Evolutionary conservation across 1,140 invertebrate genomes (phyloP), one percentile per base, ranked within the genome.

Genomic region (Sweltsa coloradensis): DNA sequence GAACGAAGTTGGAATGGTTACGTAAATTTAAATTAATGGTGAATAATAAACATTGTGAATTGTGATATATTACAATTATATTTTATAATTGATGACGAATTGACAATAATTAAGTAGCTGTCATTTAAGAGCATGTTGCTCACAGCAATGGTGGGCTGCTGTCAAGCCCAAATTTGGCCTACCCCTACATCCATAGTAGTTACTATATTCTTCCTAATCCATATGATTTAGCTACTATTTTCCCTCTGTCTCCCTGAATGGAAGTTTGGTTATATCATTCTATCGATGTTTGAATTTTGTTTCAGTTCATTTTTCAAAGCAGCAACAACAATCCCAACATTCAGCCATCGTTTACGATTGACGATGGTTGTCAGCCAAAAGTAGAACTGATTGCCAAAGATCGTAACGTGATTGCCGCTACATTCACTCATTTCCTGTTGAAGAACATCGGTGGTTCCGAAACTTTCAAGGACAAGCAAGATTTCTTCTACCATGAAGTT

Each of bases 381-480:
- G 78, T 94, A 18, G 81, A 85, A 64, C 66, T 95, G 50, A 76
- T 80, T 47, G 83, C 84, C 9, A 78, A 81, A 51, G 85, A 93
- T 64, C 72, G 88, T 2, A 89, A 91, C 66, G 81, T 93, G 18
- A 87, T 96, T 50, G 89, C 88, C 3, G 90, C 91, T 34, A 89
- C 89, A 5, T 95, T 93, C 64, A 89, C 89, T 1, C 81, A 90
- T 58, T 91, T 92, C 63, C 72, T 95, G 34, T 65, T 94, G n/a
- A 90, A 90, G 68, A 94, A 94, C 69, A 93, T 94, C 59, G 91
- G 74, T 40, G 91, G 91, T 5, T 92, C 89, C 21, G 90, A 95
- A 69, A 90, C 89, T 22, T 96, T 96, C 60, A 89, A 90, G 67
- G 90, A 94, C 61, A 95, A 95, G 62, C 87, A 92, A 67, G 86